A percentile compares a stretch with the other conserved stretches of the same genome.
Conservation (phyloP, 2,113 vertebrate species). For the Galeopterus variegatus region DNA sequence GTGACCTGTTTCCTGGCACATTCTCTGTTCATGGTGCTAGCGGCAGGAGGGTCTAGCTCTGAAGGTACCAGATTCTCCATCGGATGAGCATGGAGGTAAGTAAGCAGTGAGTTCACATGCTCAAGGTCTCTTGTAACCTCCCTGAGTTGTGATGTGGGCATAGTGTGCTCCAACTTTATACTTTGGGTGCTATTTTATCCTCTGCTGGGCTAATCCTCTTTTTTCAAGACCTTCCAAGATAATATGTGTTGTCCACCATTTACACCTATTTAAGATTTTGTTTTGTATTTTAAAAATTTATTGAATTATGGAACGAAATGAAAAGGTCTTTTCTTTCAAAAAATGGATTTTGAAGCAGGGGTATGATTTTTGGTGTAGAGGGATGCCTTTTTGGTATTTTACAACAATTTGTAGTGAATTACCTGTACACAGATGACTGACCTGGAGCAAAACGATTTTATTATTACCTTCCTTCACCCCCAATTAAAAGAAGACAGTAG, state of each 20-base stretch:
- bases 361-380: not conserved
- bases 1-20: rapidly evolving
- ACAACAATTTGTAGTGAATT: not conserved
- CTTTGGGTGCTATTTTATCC: not conserved
- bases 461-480: not conserved
- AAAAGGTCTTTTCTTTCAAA: not conserved
- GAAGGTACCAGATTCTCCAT: not conserved
- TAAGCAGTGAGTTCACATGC: rapidly evolving
- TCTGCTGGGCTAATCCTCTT: not conserved
- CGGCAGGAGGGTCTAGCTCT: not conserved
- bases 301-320: not conserved
- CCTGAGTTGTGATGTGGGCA: not conserved
- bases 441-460: not conserved
- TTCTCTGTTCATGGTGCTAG: rapidly evolving
- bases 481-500: not conserved
- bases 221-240: not conserved
- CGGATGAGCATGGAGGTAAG: not conserved
- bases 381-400: not conserved
- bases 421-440: not conserved
- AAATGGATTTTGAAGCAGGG: not conserved
- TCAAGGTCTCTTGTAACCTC: rapidly evolving
- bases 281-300: not conserved
- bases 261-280: not conserved
- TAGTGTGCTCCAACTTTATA: rapidly evolving
- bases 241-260: not conserved